These are phyloP conservation scores for Macheiramphus alcinus DNA, from an alignment of 2,113 vertebrate species.

Conservation along the genomic window DNA sequence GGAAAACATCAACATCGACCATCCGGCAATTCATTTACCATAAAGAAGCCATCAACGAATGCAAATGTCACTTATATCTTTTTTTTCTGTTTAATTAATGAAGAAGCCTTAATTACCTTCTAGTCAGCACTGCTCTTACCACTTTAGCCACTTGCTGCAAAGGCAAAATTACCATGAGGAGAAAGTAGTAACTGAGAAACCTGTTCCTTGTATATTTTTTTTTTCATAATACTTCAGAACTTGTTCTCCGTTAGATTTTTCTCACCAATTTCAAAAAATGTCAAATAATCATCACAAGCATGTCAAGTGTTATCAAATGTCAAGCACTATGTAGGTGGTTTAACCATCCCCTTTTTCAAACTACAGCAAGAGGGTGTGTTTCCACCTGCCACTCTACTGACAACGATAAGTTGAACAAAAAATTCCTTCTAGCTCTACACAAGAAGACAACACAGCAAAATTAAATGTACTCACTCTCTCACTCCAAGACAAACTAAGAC, in stretches of 20 bases:
- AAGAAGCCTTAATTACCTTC: slow-evolving; percentile 42
- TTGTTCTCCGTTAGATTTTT: not conserved
- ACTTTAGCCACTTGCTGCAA: not conserved
- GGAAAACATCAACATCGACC: slow-evolving; percentile 34
- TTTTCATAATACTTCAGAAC: not conserved
- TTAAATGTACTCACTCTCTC: not conserved
- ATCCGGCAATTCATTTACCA: slow-evolving; percentile 34
- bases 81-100: slow-evolving; percentile 27
- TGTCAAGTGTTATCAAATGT: not conserved
- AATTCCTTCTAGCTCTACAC: not conserved
- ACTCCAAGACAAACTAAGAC: not conserved
- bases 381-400: not conserved
- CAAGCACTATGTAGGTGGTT: not conserved
- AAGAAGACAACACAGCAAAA: not conserved
- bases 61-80: slow-evolving; percentile 22
- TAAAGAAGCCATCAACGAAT: slow-evolving; percentile 19
- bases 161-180: not conserved
- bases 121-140: not conserved
- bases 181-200: not conserved
- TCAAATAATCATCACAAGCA: not conserved
- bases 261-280: not conserved
- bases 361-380: not conserved
- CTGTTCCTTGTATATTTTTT: not conserved
- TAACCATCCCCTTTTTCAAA: not conserved
- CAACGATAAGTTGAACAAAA: not conserved